Evolutionary conservation across 2,888 invertebrate species (phyloP).

Genomic region (Nymphalis urticae): DNA sequence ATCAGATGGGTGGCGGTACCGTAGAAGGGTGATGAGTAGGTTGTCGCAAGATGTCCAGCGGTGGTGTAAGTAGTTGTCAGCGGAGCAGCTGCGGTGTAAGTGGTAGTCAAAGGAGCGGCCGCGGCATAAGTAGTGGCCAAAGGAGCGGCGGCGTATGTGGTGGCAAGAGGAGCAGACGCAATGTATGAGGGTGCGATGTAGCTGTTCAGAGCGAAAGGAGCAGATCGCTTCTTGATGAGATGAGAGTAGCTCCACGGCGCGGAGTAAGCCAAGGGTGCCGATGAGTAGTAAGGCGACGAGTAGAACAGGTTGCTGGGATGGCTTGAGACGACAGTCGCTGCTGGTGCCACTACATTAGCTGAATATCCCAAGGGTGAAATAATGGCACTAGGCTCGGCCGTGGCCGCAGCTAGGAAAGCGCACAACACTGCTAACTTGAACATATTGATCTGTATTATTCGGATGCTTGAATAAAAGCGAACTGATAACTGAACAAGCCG

Average conservation of each 20-base stretch:
- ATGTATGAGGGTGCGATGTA: constrained; percentile 33
- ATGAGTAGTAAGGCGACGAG: constrained; percentile 49
- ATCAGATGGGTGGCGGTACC: constrained; percentile 58
- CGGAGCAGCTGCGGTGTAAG: constrained; percentile 44
- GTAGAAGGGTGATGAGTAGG: constrained; percentile 34
- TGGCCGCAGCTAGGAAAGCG: constrained; percentile 79
- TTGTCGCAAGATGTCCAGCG: constrained; percentile 47
- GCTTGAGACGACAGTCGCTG: constrained; percentile 56
- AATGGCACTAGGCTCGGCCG: constrained; percentile 61
- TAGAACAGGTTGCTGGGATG: constrained; percentile 64
- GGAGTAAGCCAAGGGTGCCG: constrained; percentile 43
- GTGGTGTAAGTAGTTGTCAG: constrained; percentile 40
- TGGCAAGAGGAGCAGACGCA: constrained; percentile 38
- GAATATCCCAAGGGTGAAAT: constrained; percentile 50
- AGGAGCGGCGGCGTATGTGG: constrained; percentile 34
- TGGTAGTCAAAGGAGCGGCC: constrained; percentile 41
- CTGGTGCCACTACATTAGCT: constrained; percentile 50
- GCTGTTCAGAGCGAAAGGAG: constrained; percentile 28
- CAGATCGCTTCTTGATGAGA: constrained; percentile 44
- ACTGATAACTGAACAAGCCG: constrained; percentile 58
- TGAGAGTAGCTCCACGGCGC: constrained; percentile 36
- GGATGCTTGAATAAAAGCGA: constrained; percentile 44
- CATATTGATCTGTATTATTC: constrained; percentile 72
- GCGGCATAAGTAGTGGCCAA: constrained; percentile 42
- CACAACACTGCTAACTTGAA: constrained; percentile 81